These are phyloP conservation scores for Patiria miniata DNA, from an alignment of 35 echinoderm and acorn worm genomes.

Conservation along the genomic window DNA sequence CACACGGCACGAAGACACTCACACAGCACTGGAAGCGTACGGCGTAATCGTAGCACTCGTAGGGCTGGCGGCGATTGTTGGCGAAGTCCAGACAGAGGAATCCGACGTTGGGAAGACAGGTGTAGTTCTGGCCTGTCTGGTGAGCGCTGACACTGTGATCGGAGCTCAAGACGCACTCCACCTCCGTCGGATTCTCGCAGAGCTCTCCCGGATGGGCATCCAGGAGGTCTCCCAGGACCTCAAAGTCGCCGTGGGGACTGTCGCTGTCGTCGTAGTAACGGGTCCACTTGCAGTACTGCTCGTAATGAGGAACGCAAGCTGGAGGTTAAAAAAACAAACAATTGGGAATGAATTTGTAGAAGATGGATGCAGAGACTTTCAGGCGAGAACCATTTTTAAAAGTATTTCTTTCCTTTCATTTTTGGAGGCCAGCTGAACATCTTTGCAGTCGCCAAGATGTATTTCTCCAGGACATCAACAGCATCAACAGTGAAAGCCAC, in stretches of 20 bases:
- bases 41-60: constrained; percentile 17
- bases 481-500: too few relatives aligned
- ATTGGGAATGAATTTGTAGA: too few relatives aligned
- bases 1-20: background rate
- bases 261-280: constrained; percentile 6
- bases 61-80: background rate
- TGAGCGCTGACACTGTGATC: background rate
- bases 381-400: too few relatives aligned
- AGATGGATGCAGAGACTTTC: too few relatives aligned
- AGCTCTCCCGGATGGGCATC: background rate
- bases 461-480: too few relatives aligned
- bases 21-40: constrained; percentile 33
- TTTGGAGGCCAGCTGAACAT: too few relatives aligned
- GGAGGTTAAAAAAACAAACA: too few relatives aligned
- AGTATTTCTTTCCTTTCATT: too few relatives aligned
- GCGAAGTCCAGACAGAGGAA: constrained; percentile 14
- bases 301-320: background rate
- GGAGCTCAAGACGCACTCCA: constrained; percentile 34
- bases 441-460: too few relatives aligned
- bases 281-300: background rate
- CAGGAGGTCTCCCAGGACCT: background rate
- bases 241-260: background rate
- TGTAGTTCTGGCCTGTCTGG: constrained; percentile 28
- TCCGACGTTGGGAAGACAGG: constrained; percentile 24
- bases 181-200: constrained; percentile 32